A percentile compares a stretch with the other conserved stretches of the same genome.
Conservation (phyloP, 2,797 vertebrate species). For the Neopelma chrysocephalum region DNA sequence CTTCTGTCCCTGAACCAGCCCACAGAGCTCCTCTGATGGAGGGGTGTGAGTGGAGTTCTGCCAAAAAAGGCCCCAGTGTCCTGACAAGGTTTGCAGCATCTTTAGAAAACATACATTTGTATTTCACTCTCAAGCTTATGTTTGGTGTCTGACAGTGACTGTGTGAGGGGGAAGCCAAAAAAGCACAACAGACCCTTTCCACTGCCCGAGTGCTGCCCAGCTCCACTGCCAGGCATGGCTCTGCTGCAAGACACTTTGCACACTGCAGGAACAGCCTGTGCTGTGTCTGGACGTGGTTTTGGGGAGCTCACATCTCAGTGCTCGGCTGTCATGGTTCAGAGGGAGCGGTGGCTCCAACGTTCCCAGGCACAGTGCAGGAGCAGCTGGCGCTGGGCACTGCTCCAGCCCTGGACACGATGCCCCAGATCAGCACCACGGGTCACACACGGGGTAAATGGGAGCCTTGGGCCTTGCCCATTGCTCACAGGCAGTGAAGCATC, state of each 20-base stretch:
- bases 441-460: neutral
- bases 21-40: neutral
- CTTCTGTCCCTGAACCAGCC: neutral
- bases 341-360: rapidly evolving
- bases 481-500: neutral
- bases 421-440: neutral
- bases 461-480: neutral
- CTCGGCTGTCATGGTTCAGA: neutral
- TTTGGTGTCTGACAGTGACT: neutral
- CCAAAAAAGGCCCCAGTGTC: neutral
- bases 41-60: neutral
- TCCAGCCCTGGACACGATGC: neutral
- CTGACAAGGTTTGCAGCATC: neutral
- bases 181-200: neutral
- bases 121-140: rapidly evolving
- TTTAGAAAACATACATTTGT: neutral
- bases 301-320: rapidly evolving
- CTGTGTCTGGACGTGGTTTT: rapidly evolving
- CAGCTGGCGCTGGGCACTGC: neutral
- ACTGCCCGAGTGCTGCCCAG: rapidly evolving
- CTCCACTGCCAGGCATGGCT: neutral
- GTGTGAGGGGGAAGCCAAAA: neutral
- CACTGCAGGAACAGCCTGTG: neutral
- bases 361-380: rapidly evolving
- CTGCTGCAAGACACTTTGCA: neutral